A percentile compares a stretch with the other conserved stretches of the same genome.
These are phyloP conservation scores for Sarcoramphus papa DNA, from an alignment of 2,797 vertebrate genomes.

Conservation along the genomic window DNA sequence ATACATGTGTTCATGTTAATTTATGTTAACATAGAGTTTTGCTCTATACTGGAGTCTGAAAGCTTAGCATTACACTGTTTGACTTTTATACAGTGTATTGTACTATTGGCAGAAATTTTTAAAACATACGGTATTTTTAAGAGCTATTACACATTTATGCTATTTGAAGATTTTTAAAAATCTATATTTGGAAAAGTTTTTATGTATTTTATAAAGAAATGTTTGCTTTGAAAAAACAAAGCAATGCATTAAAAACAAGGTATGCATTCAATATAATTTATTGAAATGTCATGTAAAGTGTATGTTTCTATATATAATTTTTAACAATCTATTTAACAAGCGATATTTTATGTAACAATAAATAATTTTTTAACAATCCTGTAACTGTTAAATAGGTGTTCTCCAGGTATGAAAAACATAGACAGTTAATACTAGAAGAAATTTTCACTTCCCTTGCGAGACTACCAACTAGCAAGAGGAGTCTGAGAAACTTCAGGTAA, in stretches of 20 bases:
- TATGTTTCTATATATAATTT: not conserved
- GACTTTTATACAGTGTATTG: not conserved
- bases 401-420: slow-evolving; percentile 95
- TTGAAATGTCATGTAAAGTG: not conserved
- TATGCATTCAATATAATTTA: not conserved
- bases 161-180: not conserved
- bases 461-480: slow-evolving; percentile 94
- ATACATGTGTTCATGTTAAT: rapidly evolving
- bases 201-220: not conserved
- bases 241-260: not conserved
- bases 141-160: not conserved
- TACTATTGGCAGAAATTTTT: not conserved
- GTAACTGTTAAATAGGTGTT: slow-evolving; percentile 83
- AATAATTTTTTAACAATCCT: not conserved
- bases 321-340: not conserved
- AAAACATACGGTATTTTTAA: not conserved
- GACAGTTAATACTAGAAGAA: slow-evolving; percentile 96
- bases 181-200: not conserved
- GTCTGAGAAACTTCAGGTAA: slow-evolving; percentile 95
- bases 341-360: not conserved
- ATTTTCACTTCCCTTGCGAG: slow-evolving; percentile 95
- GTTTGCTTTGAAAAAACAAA: not conserved
- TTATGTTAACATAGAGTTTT: not conserved
- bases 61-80: not conserved
- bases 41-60: not conserved